Evolutionary conservation across 2,797 vertebrate species (phyloP), one percentile per base, ranked within the genome.

Genomic region (Sebastes oblongus): DNA sequence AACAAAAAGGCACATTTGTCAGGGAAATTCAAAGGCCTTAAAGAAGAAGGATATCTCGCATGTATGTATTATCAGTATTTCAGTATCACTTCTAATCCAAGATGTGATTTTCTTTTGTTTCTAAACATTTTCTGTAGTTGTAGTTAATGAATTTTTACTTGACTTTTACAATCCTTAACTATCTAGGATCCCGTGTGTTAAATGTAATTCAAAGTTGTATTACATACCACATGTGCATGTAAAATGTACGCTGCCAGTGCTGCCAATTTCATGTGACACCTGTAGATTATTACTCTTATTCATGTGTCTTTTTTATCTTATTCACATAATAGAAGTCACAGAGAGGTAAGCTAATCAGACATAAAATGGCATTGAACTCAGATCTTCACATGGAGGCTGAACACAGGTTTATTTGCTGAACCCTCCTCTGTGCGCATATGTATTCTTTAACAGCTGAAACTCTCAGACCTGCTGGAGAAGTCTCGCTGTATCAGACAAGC

Each of bases 401-500:
- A n/a, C 20, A 74, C 13, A n/a, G 34, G 16, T 36, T 27, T 24
- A 9, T 50, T 50, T n/a, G 16, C 8, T 65, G 7, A 58, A 56
- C 3, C 39, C 2, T 60, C 13, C 25, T 54, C 13, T 24, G 29
- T 69, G 52, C 14, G 32, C 1, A 5, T 54, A 73, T 80, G 3
- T 80, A 32, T 83, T 89, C 92, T 86, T 95, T 94, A 91, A 93
- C 89, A 42, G 20, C 72, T 62, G 25, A 66, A 78, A 65, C 78
- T 82, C 13, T 93, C 91, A 99, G 98, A 99, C 91, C 94, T 99
- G 92, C 95, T 99, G 88, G 98, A 99, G 92, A 99, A 99, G 91
- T 99, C 98, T 64, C 97, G 98, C 34, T 97, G 97, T 27, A 98
- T 99, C 91, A 96, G 98, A 69, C 98, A 99, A 91, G 98, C 98